Conservation (phyloP, 2,888 invertebrate species). For the Nasonovia ribisnigri region DNA sequence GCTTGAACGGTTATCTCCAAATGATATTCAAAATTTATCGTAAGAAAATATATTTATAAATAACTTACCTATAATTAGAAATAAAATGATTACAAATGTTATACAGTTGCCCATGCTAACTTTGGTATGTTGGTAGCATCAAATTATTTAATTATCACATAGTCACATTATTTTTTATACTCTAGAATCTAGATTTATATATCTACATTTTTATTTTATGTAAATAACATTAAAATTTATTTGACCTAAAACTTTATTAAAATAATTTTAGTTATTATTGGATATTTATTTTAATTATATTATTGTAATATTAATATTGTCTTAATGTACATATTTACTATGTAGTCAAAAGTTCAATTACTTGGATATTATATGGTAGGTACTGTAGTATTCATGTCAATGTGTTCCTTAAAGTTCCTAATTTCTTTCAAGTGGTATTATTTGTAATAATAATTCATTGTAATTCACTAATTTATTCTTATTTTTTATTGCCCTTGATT, state of each 20-base stretch:
- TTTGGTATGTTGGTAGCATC: background rate
- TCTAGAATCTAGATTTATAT: background rate
- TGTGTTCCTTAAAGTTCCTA: background rate
- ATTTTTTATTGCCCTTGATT: background rate
- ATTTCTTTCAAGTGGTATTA: background rate
- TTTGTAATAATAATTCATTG: too few relatives aligned
- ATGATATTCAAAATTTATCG: background rate
- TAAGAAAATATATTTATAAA: slow-evolving; percentile 26
- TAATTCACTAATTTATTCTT: background rate
- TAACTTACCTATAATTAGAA: background rate
- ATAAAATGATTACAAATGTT: background rate
- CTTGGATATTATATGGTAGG: background rate
- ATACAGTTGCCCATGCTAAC: background rate
- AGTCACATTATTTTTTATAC: background rate
- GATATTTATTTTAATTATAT: background rate
- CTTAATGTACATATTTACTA: background rate
- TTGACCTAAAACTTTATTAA: background rate
- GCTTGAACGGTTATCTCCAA: slow-evolving; percentile 11
- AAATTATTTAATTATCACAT: background rate
- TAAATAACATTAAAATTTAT: background rate
- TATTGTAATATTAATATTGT: background rate
- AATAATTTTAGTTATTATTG: background rate
- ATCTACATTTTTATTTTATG: background rate
- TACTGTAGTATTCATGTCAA: background rate
- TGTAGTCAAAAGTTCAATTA: background rate